A percentile compares a stretch with the other conserved stretches of the same genome.
These are phyloP conservation scores for Gasterosteus aculeatus DNA, from an alignment of 2,113 vertebrate genomes.

Conservation along the genomic window DNA sequence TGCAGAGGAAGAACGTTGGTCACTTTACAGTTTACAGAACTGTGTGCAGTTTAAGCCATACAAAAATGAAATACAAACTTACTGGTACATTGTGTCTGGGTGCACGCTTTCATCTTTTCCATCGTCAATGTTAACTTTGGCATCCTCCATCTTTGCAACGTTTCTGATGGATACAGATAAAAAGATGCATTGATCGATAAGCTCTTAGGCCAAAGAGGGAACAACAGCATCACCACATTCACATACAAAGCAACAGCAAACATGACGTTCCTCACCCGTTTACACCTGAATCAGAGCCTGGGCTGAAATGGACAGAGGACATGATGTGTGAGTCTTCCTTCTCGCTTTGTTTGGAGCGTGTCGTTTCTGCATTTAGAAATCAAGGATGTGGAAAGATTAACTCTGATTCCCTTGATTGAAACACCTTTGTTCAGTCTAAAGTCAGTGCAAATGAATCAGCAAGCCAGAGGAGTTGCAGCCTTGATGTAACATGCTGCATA, in stretches of 20 bases:
- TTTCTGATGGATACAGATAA: constrained; percentile 36
- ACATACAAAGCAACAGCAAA: not conserved
- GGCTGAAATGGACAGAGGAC: constrained; percentile 83
- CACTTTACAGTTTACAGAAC: not conserved
- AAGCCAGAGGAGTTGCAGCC: too few relatives aligned
- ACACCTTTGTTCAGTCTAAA: not conserved
- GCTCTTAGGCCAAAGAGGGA: not conserved
- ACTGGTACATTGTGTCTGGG: constrained; percentile 82
- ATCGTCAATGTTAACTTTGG: constrained; percentile 87
- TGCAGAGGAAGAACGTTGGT: constrained; percentile 43
- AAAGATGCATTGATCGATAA: not conserved
- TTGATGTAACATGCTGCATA: not conserved
- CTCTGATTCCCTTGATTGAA: not conserved
- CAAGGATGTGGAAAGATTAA: not conserved
- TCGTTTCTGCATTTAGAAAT: constrained; percentile 18
- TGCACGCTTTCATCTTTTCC: constrained; percentile 77
- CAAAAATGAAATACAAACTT: constrained; percentile 55
- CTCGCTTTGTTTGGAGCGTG: constrained; percentile 22
- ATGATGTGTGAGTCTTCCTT: constrained; percentile 68
- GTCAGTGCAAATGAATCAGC: not conserved
- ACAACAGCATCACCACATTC: not conserved
- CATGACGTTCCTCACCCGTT: constrained; percentile 79
- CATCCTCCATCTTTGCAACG: constrained; percentile 77
- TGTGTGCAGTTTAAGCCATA: not conserved
- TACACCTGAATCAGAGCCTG: constrained; percentile 75